Evolutionary conservation across 2,888 invertebrate species (phyloP).

Genomic region (Merodon equestris): DNA sequence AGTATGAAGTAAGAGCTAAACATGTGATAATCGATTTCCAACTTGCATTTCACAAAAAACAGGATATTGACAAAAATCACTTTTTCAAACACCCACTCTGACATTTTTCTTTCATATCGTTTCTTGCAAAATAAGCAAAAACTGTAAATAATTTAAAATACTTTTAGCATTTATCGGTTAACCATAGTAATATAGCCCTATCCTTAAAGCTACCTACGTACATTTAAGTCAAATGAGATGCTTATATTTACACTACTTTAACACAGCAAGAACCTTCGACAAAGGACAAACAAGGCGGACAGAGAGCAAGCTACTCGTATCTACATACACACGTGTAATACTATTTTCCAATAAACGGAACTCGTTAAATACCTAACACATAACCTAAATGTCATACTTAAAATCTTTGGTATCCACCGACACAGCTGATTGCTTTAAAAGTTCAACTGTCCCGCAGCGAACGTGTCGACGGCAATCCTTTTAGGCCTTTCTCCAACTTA

Average conservation of each 20-base stretch:
- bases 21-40: too few species aligned
- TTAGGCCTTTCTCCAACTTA: slow-evolving; percentile 81
- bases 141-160: slow-evolving; percentile 4
- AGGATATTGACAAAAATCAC: slow-evolving; percentile 10
- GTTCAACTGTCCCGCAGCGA: slow-evolving; percentile 82
- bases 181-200: too few species aligned
- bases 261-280: slow-evolving; percentile 38
- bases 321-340: slow-evolving; percentile 5
- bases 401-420: slow-evolving; percentile 55
- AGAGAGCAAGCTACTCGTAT: slow-evolving; percentile 26
- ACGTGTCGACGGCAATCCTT: slow-evolving; percentile 83
- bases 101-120: slow-evolving; percentile 20
- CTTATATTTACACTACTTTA: slow-evolving; percentile 46
- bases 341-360: slow-evolving; percentile 5
- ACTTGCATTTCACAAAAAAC: too few species aligned
- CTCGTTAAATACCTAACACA: slow-evolving; percentile 18
- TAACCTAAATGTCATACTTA: slow-evolving; percentile 6
- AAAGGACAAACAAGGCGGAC: slow-evolving; percentile 45
- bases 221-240: not conserved
- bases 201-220: slow-evolving; percentile 7
- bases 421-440: slow-evolving; percentile 48
- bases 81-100: slow-evolving; percentile 33
- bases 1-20: too few species aligned
- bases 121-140: slow-evolving; percentile 3
- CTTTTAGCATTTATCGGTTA: slow-evolving; percentile 1